Conservation (phyloP, 2,797 vertebrate genomes). For the Erpetoichthys calabaricus region DNA sequence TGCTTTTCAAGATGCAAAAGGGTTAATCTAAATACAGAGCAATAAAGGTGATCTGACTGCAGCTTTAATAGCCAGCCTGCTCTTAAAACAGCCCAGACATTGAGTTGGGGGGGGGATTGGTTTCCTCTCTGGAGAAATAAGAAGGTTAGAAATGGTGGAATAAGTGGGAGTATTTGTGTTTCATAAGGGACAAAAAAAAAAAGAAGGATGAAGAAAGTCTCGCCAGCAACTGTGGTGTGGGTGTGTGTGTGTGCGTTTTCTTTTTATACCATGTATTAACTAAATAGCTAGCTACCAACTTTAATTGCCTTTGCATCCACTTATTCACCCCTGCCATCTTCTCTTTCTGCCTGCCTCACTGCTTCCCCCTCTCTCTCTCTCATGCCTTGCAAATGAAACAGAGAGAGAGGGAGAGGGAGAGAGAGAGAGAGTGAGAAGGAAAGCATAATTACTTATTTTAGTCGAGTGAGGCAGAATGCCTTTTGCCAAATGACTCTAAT, state of each 20-base stretch:
- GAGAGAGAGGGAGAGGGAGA: slow-evolving; percentile 40
- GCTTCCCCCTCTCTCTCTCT: slow-evolving; percentile 24
- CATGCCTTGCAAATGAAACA: slow-evolving; percentile 24
- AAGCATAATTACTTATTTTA: slow-evolving; percentile 70
- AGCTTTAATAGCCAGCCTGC: background rate
- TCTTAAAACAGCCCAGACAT: background rate
- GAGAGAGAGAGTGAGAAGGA: slow-evolving; percentile 33
- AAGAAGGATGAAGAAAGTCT: slow-evolving; percentile 19
- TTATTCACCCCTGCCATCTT: slow-evolving; percentile 35
- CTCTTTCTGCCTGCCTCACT: slow-evolving; percentile 15
- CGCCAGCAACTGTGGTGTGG: slow-evolving; percentile 6
- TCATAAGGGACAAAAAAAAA: background rate
- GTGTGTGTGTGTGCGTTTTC: slow-evolving; percentile 21
- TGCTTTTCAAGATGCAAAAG: background rate
- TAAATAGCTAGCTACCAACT: slow-evolving; percentile 62
- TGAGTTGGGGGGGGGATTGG: no score
- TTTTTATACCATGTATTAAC: slow-evolving; percentile 43
- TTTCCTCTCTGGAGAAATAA: background rate
- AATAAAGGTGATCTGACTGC: background rate
- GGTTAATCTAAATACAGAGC: background rate
- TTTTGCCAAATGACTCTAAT: slow-evolving; percentile 71
- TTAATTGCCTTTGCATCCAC: slow-evolving; percentile 64
- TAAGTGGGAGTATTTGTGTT: background rate
- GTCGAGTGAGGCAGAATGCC: slow-evolving; percentile 57
- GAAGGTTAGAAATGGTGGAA: background rate